Percentiles rank a stretch among this genome's conserved stretches.
Conservation (phyloP, 2,113 vertebrate genomes). For the Sturnus vulgaris region DNA sequence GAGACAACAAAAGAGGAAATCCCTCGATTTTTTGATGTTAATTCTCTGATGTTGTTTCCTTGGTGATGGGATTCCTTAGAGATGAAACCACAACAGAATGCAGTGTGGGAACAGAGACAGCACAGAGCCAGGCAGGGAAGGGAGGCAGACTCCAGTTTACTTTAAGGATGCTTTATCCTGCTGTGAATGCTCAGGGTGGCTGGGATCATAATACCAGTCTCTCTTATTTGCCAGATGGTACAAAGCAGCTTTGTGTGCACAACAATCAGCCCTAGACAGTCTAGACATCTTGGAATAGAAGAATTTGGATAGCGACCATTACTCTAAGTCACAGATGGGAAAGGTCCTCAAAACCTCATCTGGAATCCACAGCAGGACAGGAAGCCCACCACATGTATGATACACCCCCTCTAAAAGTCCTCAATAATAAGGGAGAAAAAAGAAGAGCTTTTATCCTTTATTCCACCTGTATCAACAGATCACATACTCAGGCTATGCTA, state of each 20-base stretch:
- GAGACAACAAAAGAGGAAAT: conserved; percentile 25
- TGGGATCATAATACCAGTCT: neutral
- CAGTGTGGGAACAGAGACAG: neutral
- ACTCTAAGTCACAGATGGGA: neutral
- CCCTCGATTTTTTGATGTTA: neutral
- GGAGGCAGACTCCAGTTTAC: conserved; percentile 1
- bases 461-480: neutral
- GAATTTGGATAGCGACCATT: conserved; percentile 1
- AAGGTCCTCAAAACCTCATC: neutral
- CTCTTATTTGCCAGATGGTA: conserved; percentile 16
- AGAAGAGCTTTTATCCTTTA: neutral
- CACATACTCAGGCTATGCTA: neutral
- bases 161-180: conserved; percentile 39
- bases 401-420: rapidly evolving
- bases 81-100: neutral
- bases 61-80: conserved; percentile 31
- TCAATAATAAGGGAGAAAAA: neutral
- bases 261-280: neutral
- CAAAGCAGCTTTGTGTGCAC: conserved; percentile 21
- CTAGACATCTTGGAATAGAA: neutral
- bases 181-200: conserved; percentile 3
- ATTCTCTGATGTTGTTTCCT: conserved; percentile 17
- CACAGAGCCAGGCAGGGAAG: neutral
- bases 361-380: neutral
- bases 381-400: neutral